Percentiles rank a stretch among this genome's conserved stretches.
Evolutionary conservation across 2,797 vertebrate species (phyloP).

Genomic region (Ptychadena robeensis): DNA sequence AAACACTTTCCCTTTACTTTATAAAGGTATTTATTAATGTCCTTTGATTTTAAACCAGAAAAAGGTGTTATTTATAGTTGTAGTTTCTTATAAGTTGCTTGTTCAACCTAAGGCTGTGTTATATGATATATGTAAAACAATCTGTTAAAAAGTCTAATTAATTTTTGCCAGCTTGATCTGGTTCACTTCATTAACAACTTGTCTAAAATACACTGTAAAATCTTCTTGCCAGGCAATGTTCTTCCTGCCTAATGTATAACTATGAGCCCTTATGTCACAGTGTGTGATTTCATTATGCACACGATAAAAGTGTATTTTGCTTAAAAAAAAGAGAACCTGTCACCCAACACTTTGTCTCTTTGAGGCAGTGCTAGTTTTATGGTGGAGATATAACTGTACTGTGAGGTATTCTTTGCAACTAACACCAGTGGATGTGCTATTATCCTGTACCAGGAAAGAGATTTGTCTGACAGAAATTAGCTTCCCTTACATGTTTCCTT

Average conservation of each 20-base stretch:
- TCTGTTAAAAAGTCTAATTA: slow-evolving; percentile 51
- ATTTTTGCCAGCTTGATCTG: slow-evolving; percentile 46
- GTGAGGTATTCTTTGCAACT: not conserved
- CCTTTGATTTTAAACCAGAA: not conserved
- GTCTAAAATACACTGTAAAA: slow-evolving; percentile 47
- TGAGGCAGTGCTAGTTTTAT: not conserved
- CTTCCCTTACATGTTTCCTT: not conserved
- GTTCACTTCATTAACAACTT: slow-evolving; percentile 50
- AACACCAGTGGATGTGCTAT: too few species aligned
- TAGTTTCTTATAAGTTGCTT: not conserved
- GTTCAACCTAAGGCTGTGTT: slow-evolving; percentile 38
- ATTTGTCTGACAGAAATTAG: not conserved
- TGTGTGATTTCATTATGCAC: slow-evolving; percentile 25
- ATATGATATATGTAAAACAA: slow-evolving; percentile 47
- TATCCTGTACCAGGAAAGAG: too few species aligned
- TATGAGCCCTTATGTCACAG: slow-evolving; percentile 20
- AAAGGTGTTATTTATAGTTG: slow-evolving; percentile 2
- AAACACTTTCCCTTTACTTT: too few species aligned
- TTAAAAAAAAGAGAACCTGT: not conserved
- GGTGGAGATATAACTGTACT: not conserved
- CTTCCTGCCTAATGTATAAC: slow-evolving; percentile 22
- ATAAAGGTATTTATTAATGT: not conserved
- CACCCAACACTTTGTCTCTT: not conserved
- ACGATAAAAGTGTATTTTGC: slow-evolving; percentile 1
- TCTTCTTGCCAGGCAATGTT: slow-evolving; percentile 32